Percentiles rank a stretch among this genome's conserved stretches.
Conservation (phyloP, 30 jellyfish, hydroid and myxozoan species). For the Turritopsis dohrnii region DNA sequence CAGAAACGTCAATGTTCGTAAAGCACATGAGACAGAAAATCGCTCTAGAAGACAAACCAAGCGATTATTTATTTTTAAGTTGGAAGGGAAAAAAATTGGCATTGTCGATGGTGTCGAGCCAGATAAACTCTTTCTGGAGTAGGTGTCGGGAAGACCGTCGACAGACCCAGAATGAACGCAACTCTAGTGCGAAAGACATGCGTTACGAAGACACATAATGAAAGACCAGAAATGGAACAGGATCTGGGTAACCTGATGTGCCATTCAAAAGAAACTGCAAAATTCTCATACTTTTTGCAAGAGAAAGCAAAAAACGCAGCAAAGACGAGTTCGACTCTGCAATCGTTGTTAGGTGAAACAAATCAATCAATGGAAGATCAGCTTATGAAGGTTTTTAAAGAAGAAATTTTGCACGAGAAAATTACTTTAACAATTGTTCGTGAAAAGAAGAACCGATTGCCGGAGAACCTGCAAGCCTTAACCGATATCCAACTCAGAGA, state of each 20-base stretch:
- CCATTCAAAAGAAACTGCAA: slow-evolving; percentile 16
- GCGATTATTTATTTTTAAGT: no score
- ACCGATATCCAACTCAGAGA: neutral
- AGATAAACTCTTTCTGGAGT: slow-evolving; percentile 3
- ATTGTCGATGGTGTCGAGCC: slow-evolving; percentile 1
- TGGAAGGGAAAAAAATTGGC: neutral
- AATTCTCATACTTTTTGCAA: neutral
- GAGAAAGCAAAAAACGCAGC: slow-evolving; percentile 8
- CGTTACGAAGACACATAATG: neutral
- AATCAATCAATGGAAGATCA: neutral
- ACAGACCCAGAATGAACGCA: neutral
- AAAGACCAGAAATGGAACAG: neutral
- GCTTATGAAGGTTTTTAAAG: no score
- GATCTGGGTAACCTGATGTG: neutral
- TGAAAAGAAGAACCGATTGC: neutral
- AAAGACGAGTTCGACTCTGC: neutral
- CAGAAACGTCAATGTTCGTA: no score
- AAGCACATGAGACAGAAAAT: no score
- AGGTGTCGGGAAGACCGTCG: neutral
- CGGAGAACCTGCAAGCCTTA: no score
- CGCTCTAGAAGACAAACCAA: no score
- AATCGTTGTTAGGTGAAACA: neutral
- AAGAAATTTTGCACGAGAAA: neutral
- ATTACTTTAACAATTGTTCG: neutral
- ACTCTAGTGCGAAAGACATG: neutral